A percentile compares a stretch with the other conserved stretches of the same genome.
Evolutionary conservation across 2,888 invertebrate genomes (phyloP).

Genomic region (Timema podura): DNA sequence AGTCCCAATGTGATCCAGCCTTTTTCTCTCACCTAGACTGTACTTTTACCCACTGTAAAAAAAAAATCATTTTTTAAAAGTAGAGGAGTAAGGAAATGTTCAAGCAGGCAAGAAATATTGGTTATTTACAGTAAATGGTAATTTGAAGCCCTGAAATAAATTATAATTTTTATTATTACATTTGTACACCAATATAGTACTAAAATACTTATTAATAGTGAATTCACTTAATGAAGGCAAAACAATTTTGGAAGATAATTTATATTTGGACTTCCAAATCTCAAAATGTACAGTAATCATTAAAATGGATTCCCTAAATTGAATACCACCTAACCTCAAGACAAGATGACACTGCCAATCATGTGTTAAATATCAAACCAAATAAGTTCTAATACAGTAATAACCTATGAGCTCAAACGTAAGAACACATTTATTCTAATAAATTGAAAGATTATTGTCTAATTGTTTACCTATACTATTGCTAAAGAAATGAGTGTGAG

Average conservation of each 20-base stretch:
- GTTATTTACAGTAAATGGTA: no score
- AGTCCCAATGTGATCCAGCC: no score
- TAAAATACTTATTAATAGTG: no score
- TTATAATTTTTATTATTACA: no score
- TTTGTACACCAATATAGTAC: no score
- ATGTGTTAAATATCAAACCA: conserved; percentile 20
- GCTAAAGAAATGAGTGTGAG: conserved; percentile 15
- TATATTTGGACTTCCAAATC: conserved; percentile 47
- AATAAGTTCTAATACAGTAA: conserved; percentile 15
- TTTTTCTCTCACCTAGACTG: no score
- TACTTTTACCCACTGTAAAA: no score
- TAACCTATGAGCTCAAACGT: conserved; percentile 2
- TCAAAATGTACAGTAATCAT: conserved; percentile 41
- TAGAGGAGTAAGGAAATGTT: no score
- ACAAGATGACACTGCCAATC: conserved; percentile 29
- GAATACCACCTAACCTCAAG: conserved; percentile 25
- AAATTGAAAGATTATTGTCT: neutral
- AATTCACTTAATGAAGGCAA: conserved; percentile 11
- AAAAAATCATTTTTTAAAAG: no score
- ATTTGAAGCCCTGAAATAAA: no score
- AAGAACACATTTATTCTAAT: conserved; percentile 21
- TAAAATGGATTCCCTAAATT: conserved; percentile 30
- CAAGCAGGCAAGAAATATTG: no score
- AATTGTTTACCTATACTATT: neutral
- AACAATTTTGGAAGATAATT: conserved; percentile 43